Conservation (phyloP, 2,888 invertebrate genomes). For the Tuta absoluta region DNA sequence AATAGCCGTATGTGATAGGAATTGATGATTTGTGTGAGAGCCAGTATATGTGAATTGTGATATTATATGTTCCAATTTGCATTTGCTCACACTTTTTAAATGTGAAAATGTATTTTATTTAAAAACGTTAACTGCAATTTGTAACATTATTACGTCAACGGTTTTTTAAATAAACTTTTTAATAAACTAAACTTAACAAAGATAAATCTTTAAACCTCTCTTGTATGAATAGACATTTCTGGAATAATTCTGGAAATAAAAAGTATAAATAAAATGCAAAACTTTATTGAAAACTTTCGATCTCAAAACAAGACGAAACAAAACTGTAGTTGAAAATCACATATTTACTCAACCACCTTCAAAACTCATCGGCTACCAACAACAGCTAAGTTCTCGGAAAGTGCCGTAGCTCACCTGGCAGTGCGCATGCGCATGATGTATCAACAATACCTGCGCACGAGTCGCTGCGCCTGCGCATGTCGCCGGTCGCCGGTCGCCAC, state of each 20-base stretch:
- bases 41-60: neutral
- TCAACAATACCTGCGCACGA: slow-evolving; percentile 13
- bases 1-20: neutral
- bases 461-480: neutral
- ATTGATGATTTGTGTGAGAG: neutral
- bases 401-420: neutral
- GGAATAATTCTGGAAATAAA: too few relatives aligned
- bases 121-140: too few relatives aligned
- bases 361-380: slow-evolving; percentile 2
- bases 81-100: neutral
- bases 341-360: slow-evolving; percentile 8
- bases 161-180: too few relatives aligned
- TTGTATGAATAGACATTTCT: too few relatives aligned
- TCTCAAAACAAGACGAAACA: too few relatives aligned
- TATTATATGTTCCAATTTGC: neutral
- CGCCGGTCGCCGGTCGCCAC: neutral
- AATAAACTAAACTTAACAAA: too few relatives aligned
- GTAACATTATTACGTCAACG: too few relatives aligned
- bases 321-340: too few relatives aligned
- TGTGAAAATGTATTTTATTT: too few relatives aligned
- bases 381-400: slow-evolving; percentile 16
- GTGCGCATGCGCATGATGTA: neutral
- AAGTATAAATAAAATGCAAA: too few relatives aligned
- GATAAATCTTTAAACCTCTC: too few relatives aligned
- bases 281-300: too few relatives aligned